Evolutionary conservation across 2,888 invertebrate species (phyloP).

Genomic region (Platypus cylindrus): DNA sequence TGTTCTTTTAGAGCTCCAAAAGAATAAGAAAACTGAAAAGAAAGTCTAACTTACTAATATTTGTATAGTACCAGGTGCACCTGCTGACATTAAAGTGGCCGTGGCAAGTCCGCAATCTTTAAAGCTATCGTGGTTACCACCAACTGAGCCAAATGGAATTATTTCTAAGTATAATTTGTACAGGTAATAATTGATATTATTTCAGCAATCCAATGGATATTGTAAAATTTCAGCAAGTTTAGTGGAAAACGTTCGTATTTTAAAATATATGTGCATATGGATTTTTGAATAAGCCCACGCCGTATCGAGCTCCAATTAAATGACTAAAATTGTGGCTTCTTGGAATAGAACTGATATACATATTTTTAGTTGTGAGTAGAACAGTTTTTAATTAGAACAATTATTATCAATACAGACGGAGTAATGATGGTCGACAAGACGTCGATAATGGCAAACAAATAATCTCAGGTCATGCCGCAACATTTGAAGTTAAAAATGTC

Average conservation of each 20-base stretch:
- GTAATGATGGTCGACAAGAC: constrained; percentile 55
- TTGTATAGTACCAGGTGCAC: constrained; percentile 58
- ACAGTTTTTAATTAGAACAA: too few relatives aligned
- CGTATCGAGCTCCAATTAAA: too few relatives aligned
- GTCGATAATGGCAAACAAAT: constrained; percentile 54
- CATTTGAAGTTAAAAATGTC: constrained; percentile 53
- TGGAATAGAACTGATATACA: neutral
- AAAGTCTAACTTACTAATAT: neutral
- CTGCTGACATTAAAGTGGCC: constrained; percentile 67
- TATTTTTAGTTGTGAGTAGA: neutral
- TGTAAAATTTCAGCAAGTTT: too few relatives aligned
- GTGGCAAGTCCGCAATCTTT: constrained; percentile 62
- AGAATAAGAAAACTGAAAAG: too few relatives aligned
- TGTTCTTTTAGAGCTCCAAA: too few relatives aligned
- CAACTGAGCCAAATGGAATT: constrained; percentile 60
- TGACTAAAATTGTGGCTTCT: too few relatives aligned
- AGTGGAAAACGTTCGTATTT: too few relatives aligned
- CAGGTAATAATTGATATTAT: constrained; percentile 25
- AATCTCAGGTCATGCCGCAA: constrained; percentile 49
- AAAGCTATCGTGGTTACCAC: constrained; percentile 66
- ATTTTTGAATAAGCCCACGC: too few relatives aligned
- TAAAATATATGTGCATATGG: too few relatives aligned
- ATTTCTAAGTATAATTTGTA: constrained; percentile 65
- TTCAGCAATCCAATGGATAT: too few relatives aligned
- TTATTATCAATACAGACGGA: too few relatives aligned